Percentiles rank a stretch among this genome's conserved stretches.
Conservation (phyloP, 2,888 invertebrate species). For the Molorchus minor region DNA sequence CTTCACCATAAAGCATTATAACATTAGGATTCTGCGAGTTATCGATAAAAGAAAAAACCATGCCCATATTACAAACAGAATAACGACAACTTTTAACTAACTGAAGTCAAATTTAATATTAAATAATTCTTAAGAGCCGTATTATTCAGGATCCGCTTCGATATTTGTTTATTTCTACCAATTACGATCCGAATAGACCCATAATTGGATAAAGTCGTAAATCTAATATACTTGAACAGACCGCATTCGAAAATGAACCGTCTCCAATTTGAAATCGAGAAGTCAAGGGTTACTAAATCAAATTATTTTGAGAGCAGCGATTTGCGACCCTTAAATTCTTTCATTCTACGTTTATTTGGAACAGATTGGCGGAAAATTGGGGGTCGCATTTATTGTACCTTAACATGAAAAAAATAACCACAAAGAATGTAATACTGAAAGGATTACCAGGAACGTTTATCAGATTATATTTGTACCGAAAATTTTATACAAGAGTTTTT, state of each 20-base stretch:
- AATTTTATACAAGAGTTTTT: no score
- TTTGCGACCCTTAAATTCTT: conserved; percentile 9
- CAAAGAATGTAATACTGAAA: no score
- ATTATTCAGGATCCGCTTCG: background rate
- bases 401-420: background rate
- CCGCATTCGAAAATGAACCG: conserved; percentile 19
- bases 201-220: conserved; percentile 26
- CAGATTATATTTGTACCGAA: no score
- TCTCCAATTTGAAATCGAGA: conserved; percentile 24
- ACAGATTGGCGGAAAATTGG: background rate
- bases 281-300: conserved; percentile 13
- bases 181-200: conserved; percentile 17
- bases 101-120: conserved; percentile 1
- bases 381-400: background rate
- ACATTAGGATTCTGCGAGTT: no score
- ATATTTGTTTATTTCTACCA: conserved; percentile 14
- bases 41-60: no score
- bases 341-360: background rate
- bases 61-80: no score
- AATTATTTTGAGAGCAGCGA: conserved; percentile 14
- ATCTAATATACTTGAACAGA: conserved; percentile 26
- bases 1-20: no score
- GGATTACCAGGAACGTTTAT: no score
- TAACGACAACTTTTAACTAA: no score
- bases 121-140: background rate